These are phyloP conservation scores for Lanius ludovicianus DNA, from an alignment of 2,113 vertebrate species.

Conservation along the genomic window DNA sequence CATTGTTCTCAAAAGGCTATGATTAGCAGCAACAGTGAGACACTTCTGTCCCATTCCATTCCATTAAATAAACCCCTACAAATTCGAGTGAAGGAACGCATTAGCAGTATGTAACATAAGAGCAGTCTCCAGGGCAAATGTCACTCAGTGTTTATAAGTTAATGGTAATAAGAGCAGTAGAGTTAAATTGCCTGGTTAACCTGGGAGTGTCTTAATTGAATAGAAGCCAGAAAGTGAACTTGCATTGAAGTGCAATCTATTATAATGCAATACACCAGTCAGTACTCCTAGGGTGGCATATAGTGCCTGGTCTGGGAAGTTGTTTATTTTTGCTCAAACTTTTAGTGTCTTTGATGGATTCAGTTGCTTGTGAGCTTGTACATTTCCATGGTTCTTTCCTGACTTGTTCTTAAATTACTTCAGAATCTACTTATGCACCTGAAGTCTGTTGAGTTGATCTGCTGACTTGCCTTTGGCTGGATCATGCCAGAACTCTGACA, in stretches of 20 bases:
- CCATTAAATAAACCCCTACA: not conserved
- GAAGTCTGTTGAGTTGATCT: not conserved
- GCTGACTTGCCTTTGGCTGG: not conserved
- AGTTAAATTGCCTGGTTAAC: not conserved
- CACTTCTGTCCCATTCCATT: not conserved
- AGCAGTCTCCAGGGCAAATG: not conserved
- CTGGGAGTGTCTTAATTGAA: not conserved
- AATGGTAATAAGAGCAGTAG: not conserved
- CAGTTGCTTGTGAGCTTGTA: not conserved
- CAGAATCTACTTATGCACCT: not conserved
- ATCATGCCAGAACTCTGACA: not conserved
- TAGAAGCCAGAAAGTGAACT: not conserved
- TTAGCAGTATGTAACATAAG: not conserved
- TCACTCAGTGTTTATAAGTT: not conserved
- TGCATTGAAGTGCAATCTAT: not conserved
- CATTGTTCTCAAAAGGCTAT: not conserved
- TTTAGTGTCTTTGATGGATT: not conserved
- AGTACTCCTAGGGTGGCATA: not conserved
- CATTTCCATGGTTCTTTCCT: not conserved
- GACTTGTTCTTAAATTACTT: not conserved
- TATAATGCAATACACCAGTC: not conserved
- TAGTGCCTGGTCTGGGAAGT: not conserved
- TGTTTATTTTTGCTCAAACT: not conserved
- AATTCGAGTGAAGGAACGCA: not conserved
- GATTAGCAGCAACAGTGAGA: not conserved